phyloP scores from a whole-genome alignment of 2,888 invertebrate species.

The Conistra vaccinii region DNA sequence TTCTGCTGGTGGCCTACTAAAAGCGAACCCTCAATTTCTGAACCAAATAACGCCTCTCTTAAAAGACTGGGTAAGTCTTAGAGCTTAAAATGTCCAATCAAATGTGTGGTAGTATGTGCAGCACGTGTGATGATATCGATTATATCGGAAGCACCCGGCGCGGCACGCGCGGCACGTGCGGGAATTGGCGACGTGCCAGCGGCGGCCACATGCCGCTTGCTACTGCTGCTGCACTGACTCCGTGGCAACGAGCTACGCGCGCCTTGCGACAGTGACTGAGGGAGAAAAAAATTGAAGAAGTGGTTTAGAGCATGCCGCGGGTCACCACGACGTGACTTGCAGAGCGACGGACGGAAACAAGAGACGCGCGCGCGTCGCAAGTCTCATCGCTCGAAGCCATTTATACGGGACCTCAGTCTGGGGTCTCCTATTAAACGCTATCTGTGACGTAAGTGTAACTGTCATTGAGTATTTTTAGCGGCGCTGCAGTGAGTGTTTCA shows the following conservation, averaged over 20 bases:
- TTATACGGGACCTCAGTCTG: not conserved
- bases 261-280: not conserved
- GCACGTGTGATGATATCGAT: conserved; percentile 46
- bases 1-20: not conserved
- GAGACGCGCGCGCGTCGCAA: no score
- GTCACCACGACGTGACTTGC: not conserved
- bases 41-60: not conserved
- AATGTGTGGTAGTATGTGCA: conserved; percentile 8
- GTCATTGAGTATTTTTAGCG: not conserved
- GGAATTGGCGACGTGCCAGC: conserved; percentile 57
- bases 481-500: no score
- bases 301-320: not conserved
- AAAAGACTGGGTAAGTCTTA: not conserved
- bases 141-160: conserved; percentile 21
- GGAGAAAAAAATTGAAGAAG: not conserved
- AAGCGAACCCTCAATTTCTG: not conserved
- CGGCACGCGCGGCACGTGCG: conserved; percentile 38
- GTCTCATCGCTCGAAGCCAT: no score
- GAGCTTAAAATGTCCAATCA: not conserved
- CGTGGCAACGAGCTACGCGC: not conserved
- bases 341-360: no score
- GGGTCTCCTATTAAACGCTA: not conserved
- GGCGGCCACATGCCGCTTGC: conserved; percentile 7
- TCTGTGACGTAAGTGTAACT: not conserved
- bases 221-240: conserved; percentile 9